Percentiles rank a stretch among this genome's conserved stretches.
phyloP scores from a whole-genome alignment of 2,113 vertebrate genomes.

The Oryctolagus cuniculus region mOryCun1.1 NC_091449.1:22497001-22497500 shows the following conservation, averaged over 20 bases:
- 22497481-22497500: constrained; percentile 15
- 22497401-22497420: constrained; percentile 48
- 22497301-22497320: constrained; percentile 99
- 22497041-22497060: neutral
- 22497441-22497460: constrained; percentile 66
- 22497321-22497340: constrained; percentile 98
- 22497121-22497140: neutral
- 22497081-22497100: neutral
- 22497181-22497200: neutral
- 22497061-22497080: neutral
- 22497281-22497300: constrained; percentile 99
- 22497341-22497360: constrained; percentile 98
- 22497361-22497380: constrained; percentile 99
- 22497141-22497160: neutral
- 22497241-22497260: constrained; percentile 69
- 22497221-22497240: constrained; percentile 24
- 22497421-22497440: constrained; percentile 48
- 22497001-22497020: neutral
- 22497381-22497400: constrained; percentile 98
- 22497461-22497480: constrained; percentile 2
- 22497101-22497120: constrained; percentile 26
- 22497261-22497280: constrained; percentile 93
- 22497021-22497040: neutral
- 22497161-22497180: neutral
- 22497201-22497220: constrained; percentile 47